Base-by-base conservation (phyloP, 1,140 invertebrate species). In the Bombus difficillimus region DNA sequence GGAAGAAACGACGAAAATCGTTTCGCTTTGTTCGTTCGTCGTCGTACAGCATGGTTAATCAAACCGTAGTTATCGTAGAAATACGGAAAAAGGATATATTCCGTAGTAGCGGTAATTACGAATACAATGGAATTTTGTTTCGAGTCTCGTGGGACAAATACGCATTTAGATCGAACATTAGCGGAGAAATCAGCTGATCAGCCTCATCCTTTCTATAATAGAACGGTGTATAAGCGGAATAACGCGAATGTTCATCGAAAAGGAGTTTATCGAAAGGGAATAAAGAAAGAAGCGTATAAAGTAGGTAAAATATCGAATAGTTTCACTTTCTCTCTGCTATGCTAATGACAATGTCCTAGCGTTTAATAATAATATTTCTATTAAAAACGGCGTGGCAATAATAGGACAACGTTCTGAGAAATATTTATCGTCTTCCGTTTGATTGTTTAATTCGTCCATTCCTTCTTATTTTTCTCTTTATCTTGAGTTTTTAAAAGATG, bases 101-200 rank as follows among this genome's bases (percentile, higher is more conserved):
- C 34, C 22, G 28, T 1, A 22, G 10, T 22, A 3, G 12, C 32
- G 28, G 41, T 66, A 85, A 85, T 85, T 66, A 71, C 57, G 57
- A 66, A 34, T 68, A 32, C n/a, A 53, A n/a, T 66, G 69, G 47
- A 74, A 68, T 64, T 74, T 89, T 86, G 87, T 83, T 83, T 81
- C 53, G 37, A 47, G 66, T 83, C 80, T 69, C 80, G 34, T 15
- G 84, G 80, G 84, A 79, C 84, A 83, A 80, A 83, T 86, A 89
- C 77, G 77, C 76, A 89, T 89, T 89, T 83, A 83, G 76, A 89
- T 89, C 59, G 72, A 72, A 62, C 88, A 86, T 89, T 86, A 89
- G 66, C 71, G 59, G 76, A 69, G 77, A 88, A 86, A 89, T 89
- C 86, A 86, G 80, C 84, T 78, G 85, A 89, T 89, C n/a, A n/a